Percentiles rank a stretch among this genome's conserved stretches.
phyloP scores from a whole-genome alignment of 2,797 vertebrate species.

The Hephaestus fuliginosus region DNA sequence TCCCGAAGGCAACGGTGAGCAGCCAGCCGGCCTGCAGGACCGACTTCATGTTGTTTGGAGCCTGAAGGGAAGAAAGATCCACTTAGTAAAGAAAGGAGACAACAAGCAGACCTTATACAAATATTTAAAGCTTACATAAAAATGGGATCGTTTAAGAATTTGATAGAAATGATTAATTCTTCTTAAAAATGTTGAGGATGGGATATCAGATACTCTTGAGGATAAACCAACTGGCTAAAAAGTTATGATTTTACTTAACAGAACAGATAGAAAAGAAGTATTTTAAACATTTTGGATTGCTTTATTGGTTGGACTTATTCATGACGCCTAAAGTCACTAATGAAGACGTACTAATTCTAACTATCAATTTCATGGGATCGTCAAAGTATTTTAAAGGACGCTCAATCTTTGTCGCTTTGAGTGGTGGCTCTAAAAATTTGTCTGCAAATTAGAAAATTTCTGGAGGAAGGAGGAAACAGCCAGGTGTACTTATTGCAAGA shows the following conservation, averaged over 20 bases:
- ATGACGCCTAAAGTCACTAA: background rate
- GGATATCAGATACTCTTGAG: background rate
- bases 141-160: too few relatives aligned
- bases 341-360: background rate
- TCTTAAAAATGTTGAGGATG: background rate
- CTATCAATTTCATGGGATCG: background rate
- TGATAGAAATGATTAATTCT: background rate
- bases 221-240: background rate
- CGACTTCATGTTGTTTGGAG: slow-evolving; percentile 97
- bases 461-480: too few relatives aligned
- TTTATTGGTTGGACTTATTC: background rate
- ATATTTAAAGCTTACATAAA: background rate
- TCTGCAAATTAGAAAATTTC: too few relatives aligned
- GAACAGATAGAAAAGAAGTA: background rate
- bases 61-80: slow-evolving; percentile 77
- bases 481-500: too few relatives aligned
- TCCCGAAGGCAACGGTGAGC: slow-evolving; percentile 95
- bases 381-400: background rate
- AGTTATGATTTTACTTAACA: background rate
- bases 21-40: slow-evolving; percentile 97
- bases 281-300: too few relatives aligned
- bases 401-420: background rate
- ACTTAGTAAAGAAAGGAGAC: background rate
- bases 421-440: background rate
- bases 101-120: background rate